These are phyloP conservation scores for Campoletis sonorensis DNA, from an alignment of 1,140 invertebrate genomes.

Conservation along the genomic window DNA sequence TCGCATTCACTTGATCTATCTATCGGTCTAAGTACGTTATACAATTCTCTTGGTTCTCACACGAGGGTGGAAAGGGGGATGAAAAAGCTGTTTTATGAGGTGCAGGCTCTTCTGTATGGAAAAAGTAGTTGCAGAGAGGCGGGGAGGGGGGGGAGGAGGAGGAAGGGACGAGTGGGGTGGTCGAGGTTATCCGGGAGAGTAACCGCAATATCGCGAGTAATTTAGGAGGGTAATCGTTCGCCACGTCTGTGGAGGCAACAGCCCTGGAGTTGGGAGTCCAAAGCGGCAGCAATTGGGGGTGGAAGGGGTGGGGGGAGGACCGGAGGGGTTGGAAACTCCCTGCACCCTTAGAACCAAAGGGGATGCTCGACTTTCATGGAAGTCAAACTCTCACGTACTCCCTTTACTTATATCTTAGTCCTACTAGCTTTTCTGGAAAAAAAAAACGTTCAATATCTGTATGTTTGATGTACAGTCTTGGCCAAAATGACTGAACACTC, in stretches of 20 bases:
- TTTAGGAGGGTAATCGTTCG: conserved; percentile 61
- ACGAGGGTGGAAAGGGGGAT: neutral
- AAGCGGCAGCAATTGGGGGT: neutral
- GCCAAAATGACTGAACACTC: too few relatives aligned
- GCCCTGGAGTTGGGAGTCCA: neutral
- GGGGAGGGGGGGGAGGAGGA: conserved; percentile 52
- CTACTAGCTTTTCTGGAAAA: neutral
- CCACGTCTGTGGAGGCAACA: conserved; percentile 10
- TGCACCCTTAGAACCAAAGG: neutral
- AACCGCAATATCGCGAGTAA: conserved; percentile 62
- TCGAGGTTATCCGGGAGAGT: conserved; percentile 11
- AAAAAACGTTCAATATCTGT: neutral
- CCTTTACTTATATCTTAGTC: neutral
- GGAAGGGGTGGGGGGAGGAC: too few relatives aligned
- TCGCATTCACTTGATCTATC: neutral
- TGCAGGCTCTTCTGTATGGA: conserved; percentile 34
- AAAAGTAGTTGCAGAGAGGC: neutral
- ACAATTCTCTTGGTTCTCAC: conserved; percentile 18
- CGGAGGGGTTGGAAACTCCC: neutral
- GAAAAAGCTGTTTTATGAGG: conserved; percentile 61
- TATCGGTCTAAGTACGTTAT: neutral
- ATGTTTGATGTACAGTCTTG: too few relatives aligned
- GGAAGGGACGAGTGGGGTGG: neutral
- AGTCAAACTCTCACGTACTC: neutral
- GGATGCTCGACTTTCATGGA: neutral